These are phyloP conservation scores for Erebia palarica DNA, from an alignment of 2,888 invertebrate species.

Conservation along the genomic window DNA sequence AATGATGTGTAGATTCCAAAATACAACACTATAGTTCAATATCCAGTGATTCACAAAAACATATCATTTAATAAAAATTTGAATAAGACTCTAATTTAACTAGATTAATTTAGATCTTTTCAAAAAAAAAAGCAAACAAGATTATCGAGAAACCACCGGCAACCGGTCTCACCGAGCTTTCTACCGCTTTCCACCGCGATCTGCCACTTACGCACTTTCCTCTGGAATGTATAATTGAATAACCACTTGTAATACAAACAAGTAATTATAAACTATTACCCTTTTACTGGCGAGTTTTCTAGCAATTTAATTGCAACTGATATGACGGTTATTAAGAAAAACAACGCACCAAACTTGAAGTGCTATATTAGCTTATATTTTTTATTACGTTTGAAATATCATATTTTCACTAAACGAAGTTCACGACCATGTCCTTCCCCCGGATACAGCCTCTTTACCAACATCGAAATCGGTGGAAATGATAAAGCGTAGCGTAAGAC, in stretches of 20 bases:
- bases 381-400: no score
- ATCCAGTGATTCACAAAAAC: no score
- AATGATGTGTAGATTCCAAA: no score
- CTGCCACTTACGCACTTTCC: conserved; percentile 17
- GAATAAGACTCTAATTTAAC: no score
- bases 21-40: no score
- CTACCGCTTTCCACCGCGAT: conserved; percentile 39
- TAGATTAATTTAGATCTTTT: no score
- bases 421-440: no score
- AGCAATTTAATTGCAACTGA: not conserved
- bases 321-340: not conserved
- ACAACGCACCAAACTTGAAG: not conserved
- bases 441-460: no score
- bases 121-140: conserved; percentile 11
- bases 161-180: conserved; percentile 37
- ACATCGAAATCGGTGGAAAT: no score
- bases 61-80: no score
- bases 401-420: no score
- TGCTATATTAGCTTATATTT: no score
- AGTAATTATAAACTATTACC: conserved; percentile 6
- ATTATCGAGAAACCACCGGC: conserved; percentile 10
- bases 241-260: not conserved
- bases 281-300: not conserved
- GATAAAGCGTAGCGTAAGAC: not conserved
- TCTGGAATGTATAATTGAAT: conserved; percentile 18